Base-by-base conservation (phyloP, 2,888 invertebrate genomes). In the Dastarcus helophoroides region DNA sequence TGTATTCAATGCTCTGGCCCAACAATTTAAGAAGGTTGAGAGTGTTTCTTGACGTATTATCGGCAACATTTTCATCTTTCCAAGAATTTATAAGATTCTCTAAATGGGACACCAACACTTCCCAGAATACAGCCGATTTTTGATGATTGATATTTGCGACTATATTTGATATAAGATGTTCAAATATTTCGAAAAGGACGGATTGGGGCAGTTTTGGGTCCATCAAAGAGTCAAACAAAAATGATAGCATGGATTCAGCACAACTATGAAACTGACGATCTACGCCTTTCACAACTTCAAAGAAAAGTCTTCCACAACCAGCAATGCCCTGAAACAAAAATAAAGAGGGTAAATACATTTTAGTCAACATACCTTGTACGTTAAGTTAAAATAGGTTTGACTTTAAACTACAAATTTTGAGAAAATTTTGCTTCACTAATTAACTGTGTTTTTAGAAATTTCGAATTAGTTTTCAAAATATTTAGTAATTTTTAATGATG, bases 241-340 rank as follows among this genome's bases (percentile, higher is more conserved):
- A 56, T 17, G 72, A 70, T 3, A 91, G 55, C 45, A 86, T 75
- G 32, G 70, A 67, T 29, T 77, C 77, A 1, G 83, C 74, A 46
- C 80, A 79, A 40, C 82, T 89, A 55, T 95, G 91, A 52, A 94
- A 84, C 48, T 85, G 79, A 1, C 80, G 79, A 35, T 75, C 67
- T 0, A 88, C 77, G 15, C 93, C 93, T 51, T 78, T 76, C 23
- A 91, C 59, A 32, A 89, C 81, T 66, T 94, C 89, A 64, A 88
- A 94, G 33, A 95, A 65, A 12, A 95, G 66, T 44, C 80, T 76
- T 1, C 90, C 89, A 58, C 88, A 82, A 3, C 94, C 94, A 29
- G 69, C 59, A 9, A 78, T 64, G 37, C 80, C 78, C 80, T 82
- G 58, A 37, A 67, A 69, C 44, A 44, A 12, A 33, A 26, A 26